A percentile compares a stretch with the other conserved stretches of the same genome.
phyloP scores from a whole-genome alignment of 1,140 invertebrate genomes.

The Lepidurus apus region DNA sequence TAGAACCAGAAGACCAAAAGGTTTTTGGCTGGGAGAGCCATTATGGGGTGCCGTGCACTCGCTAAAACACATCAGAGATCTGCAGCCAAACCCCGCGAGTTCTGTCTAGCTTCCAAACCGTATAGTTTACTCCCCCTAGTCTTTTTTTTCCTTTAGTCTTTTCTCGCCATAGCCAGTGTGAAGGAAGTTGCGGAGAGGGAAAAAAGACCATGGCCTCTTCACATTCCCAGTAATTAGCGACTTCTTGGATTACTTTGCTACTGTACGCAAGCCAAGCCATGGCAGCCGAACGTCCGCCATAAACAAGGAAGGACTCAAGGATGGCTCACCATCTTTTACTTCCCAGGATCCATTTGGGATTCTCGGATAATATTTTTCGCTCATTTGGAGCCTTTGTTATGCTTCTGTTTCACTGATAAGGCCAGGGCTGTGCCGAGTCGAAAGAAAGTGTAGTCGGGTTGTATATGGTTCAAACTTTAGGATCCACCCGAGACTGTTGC shows the following conservation, averaged over 20 bases:
- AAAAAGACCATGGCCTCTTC: not conserved
- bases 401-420: no score
- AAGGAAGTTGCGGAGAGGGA: not conserved
- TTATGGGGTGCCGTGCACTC: no score
- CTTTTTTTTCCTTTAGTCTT: not conserved
- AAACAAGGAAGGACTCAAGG: not conserved
- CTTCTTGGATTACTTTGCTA: not conserved
- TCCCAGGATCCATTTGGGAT: no score
- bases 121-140: not conserved
- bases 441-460: no score
- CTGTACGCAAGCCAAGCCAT: not conserved
- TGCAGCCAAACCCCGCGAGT: not conserved
- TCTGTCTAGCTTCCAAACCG: not conserved
- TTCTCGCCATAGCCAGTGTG: not conserved
- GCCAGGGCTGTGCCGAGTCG: no score
- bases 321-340: no score
- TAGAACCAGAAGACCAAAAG: no score
- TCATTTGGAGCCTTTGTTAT: no score
- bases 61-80: not conserved
- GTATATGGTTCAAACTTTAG: no score
- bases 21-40: no score
- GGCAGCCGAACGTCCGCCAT: not conserved
- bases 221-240: conserved; percentile 13
- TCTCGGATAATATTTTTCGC: no score
- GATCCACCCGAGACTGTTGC: no score